A percentile compares a stretch with the other conserved stretches of the same genome.
Evolutionary conservation across 2,797 vertebrate genomes (phyloP).

Genomic region (Orestias chungarensis): DNA sequence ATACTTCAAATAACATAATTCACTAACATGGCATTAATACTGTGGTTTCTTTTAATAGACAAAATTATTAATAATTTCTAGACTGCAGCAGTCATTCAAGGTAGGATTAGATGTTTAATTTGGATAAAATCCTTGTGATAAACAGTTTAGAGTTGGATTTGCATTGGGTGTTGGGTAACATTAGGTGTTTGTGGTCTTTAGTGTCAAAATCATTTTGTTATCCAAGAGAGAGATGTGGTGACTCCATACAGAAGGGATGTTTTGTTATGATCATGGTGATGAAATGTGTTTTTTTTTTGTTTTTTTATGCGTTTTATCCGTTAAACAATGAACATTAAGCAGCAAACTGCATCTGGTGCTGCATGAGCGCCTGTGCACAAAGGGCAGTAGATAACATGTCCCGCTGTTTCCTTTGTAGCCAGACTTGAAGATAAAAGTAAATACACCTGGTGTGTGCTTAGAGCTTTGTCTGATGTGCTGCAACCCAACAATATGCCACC

Average conservation of each 20-base stretch:
- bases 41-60: neutral
- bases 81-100: neutral
- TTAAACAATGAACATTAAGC: constrained; percentile 16
- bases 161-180: neutral
- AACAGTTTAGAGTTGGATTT: neutral
- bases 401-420: constrained; percentile 26
- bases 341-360: constrained; percentile 22
- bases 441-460: constrained; percentile 54
- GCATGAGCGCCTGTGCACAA: constrained; percentile 13
- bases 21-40: no score
- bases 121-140: neutral
- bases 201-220: neutral
- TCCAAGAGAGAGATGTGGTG: constrained; percentile 19
- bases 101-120: neutral
- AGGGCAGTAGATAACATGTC: constrained; percentile 1
- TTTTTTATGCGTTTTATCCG: neutral
- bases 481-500: constrained; percentile 14
- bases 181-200: neutral
- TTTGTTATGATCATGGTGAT: constrained; percentile 15
- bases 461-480: constrained; percentile 11
- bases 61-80: no score
- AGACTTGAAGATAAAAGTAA: constrained; percentile 43
- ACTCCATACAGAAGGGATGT: constrained; percentile 6
- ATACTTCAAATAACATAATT: no score
- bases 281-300: no score